Conservation (phyloP, 2,113 vertebrate species). For the Melanerpes formicivorus region DNA sequence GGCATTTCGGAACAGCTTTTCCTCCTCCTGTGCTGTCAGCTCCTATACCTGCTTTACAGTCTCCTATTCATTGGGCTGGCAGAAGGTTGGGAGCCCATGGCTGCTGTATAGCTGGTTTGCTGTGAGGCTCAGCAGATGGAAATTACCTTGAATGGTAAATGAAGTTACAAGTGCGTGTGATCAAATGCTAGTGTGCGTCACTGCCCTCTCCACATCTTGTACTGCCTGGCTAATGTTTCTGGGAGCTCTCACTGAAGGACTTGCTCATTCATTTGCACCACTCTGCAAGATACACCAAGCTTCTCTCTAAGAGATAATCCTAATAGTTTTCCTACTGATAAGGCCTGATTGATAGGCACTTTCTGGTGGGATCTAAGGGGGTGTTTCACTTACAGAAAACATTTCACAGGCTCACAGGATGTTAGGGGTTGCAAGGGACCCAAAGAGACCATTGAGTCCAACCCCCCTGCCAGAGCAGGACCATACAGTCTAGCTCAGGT, state of each 20-base stretch:
- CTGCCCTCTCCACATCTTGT: background rate
- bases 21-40: background rate
- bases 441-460: too few relatives aligned
- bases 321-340: background rate
- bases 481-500: too few relatives aligned
- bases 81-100: background rate
- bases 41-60: background rate
- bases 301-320: background rate
- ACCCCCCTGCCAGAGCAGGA: too few relatives aligned
- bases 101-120: background rate
- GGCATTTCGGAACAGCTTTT: background rate
- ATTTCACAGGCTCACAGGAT: background rate
- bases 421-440: too few relatives aligned
- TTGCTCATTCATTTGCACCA: background rate
- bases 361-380: background rate
- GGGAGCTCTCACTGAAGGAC: background rate
- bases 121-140: background rate
- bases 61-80: background rate
- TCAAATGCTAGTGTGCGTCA: background rate
- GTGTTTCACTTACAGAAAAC: background rate
- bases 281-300: background rate
- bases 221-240: fast-evolving
- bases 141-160: background rate
- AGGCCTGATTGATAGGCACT: background rate
- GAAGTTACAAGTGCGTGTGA: background rate